These are phyloP conservation scores for Scomber scombrus DNA, from an alignment of 2,113 vertebrate species.

Conservation along the genomic window DNA sequence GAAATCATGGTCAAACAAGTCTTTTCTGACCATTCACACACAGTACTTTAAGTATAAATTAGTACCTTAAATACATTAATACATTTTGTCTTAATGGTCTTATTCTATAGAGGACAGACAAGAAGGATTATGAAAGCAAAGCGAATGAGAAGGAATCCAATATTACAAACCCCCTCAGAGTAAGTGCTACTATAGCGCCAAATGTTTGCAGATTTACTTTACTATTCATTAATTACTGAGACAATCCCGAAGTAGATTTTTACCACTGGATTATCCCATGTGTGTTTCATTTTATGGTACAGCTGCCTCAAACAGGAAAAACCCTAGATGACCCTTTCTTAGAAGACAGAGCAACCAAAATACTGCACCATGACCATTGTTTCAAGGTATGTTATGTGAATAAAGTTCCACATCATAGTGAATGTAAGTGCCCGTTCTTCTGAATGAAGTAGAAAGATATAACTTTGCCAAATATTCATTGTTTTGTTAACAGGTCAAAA, in stretches of 20 bases:
- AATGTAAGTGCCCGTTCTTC: no score
- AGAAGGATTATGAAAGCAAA: conserved; percentile 31
- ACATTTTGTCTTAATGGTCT: neutral
- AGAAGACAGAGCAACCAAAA: neutral
- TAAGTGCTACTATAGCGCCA: conserved; percentile 27
- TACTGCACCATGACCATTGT: conserved; percentile 6
- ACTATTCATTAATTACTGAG: neutral
- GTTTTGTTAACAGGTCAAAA: conserved; percentile 41
- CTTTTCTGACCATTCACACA: no score
- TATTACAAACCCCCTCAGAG: conserved; percentile 71
- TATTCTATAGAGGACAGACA: neutral
- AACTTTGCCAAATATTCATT: neutral
- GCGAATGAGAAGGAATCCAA: conserved; percentile 47
- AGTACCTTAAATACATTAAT: neutral
- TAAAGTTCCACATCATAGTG: no score
- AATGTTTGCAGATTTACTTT: neutral
- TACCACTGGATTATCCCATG: neutral
- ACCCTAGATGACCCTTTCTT: neutral
- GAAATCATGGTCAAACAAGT: no score
- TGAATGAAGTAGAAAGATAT: no score
- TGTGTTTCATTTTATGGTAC: conserved; percentile 30
- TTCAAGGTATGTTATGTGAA: conserved; percentile 29
- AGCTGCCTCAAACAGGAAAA: conserved; percentile 57
- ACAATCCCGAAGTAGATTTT: neutral
- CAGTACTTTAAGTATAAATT: no score